Percentiles rank a stretch among this genome's conserved stretches.
Evolutionary conservation across 2,888 invertebrate species (phyloP).

Genomic region (Eristalinus sepulchralis): DNA sequence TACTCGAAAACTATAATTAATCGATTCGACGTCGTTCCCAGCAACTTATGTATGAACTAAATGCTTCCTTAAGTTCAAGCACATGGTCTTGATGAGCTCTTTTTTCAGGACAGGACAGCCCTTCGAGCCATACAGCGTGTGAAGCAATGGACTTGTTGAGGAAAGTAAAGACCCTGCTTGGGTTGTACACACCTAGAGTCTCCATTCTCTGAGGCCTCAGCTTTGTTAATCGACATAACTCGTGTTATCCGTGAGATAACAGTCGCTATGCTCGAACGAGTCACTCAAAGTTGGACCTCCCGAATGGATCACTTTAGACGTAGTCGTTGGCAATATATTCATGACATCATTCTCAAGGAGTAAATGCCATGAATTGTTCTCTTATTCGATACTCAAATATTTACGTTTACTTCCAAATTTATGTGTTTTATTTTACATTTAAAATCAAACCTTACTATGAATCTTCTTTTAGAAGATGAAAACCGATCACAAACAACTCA

Average conservation of each 20-base stretch:
- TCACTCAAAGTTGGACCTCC: no score
- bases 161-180: no score
- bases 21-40: slow-evolving; percentile 68
- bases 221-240: neutral
- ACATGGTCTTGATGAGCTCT: neutral
- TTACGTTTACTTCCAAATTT: neutral
- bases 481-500: no score
- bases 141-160: no score
- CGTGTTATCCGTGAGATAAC: no score
- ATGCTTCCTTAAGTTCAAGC: neutral
- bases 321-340: neutral
- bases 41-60: slow-evolving; percentile 58
- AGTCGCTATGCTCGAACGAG: neutral
- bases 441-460: neutral
- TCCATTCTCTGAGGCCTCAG: no score
- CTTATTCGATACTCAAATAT: neutral
- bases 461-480: no score
- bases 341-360: no score
- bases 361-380: no score
- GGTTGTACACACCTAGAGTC: no score
- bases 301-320: neutral
- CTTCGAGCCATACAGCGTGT: no score
- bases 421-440: neutral
- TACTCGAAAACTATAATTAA: slow-evolving; percentile 57
- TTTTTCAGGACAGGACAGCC: neutral